phyloP scores from a whole-genome alignment of 2,113 vertebrate genomes.

The Albula glossodonta region DNA sequence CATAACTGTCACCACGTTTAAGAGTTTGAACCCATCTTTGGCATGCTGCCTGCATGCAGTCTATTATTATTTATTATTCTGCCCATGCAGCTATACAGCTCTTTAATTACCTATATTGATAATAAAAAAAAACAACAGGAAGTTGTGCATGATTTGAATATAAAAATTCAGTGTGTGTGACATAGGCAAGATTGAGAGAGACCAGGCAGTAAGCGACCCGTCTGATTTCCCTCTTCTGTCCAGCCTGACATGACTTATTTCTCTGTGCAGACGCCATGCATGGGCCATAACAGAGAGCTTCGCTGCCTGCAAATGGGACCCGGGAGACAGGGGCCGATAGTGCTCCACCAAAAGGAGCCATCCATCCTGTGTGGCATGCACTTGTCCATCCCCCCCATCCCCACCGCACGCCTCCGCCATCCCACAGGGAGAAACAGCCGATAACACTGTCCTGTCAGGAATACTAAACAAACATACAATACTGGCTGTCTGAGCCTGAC shows the following conservation, averaged over 20 bases:
- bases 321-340: conserved; percentile 39
- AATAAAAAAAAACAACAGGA: no score
- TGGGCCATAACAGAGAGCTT: conserved; percentile 20
- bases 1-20: not conserved
- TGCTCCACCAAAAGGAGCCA: conserved; percentile 28
- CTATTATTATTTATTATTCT: conserved; percentile 25
- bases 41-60: not conserved
- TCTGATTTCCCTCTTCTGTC: not conserved
- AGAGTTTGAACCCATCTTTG: not conserved
- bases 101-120: not conserved
- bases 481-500: conserved; percentile 22
- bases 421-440: conserved; percentile 28
- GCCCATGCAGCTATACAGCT: not conserved
- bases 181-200: not conserved
- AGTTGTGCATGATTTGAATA: not conserved
- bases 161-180: not conserved
- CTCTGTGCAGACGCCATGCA: conserved; percentile 17
- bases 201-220: not conserved
- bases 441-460: conserved; percentile 27
- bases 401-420: not conserved
- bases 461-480: conserved; percentile 35
- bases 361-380: conserved; percentile 28
- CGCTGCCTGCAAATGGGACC: conserved; percentile 26
- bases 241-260: conserved; percentile 24
- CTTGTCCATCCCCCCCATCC: conserved; percentile 16